A percentile compares a stretch with the other conserved stretches of the same genome.
phyloP scores from a whole-genome alignment of 2,113 vertebrate genomes.

The Thunnus maccoyii region DNA sequence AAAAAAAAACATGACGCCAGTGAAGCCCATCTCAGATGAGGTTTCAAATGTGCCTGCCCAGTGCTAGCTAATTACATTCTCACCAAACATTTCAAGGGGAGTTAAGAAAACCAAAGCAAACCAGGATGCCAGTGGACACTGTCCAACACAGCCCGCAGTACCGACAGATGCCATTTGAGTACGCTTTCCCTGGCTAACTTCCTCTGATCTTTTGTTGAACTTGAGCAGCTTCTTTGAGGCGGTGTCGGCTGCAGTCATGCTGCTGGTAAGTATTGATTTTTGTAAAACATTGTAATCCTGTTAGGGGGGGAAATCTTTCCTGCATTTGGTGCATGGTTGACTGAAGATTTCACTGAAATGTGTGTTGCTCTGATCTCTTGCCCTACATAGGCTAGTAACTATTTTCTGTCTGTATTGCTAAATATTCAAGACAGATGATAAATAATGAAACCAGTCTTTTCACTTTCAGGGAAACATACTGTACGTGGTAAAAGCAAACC shows the following conservation, averaged over 20 bases:
- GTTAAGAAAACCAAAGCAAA: constrained; percentile 56
- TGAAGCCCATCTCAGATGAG: constrained; percentile 68
- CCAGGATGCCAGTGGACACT: constrained; percentile 51
- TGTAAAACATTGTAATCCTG: constrained; percentile 46
- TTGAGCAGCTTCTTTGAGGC: constrained; percentile 42
- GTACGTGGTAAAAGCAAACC: constrained; percentile 13
- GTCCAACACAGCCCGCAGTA: constrained; percentile 38
- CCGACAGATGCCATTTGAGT: constrained; percentile 60
- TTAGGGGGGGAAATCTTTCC: constrained; percentile 20
- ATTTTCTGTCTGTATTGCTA: constrained; percentile 21
- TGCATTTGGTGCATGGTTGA: constrained; percentile 36
- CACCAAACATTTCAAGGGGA: constrained; percentile 71
- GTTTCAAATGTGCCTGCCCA: constrained; percentile 55
- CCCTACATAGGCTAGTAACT: constrained; percentile 12
- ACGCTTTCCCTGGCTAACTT: constrained; percentile 45
- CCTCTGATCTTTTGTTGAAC: constrained; percentile 59
- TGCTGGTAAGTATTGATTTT: constrained; percentile 40
- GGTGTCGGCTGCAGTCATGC: constrained; percentile 16
- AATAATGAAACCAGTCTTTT: constrained; percentile 36
- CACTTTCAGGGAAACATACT: constrained; percentile 1
- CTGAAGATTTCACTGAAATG: constrained; percentile 31
- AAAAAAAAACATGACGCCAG: constrained; percentile 32
- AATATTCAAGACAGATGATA: constrained; percentile 2
- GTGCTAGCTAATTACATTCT: constrained; percentile 77
- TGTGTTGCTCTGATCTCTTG: constrained; percentile 35